Evolutionary conservation across 2,113 vertebrate species (phyloP).

Genomic region (Leiothrix lutea): DNA sequence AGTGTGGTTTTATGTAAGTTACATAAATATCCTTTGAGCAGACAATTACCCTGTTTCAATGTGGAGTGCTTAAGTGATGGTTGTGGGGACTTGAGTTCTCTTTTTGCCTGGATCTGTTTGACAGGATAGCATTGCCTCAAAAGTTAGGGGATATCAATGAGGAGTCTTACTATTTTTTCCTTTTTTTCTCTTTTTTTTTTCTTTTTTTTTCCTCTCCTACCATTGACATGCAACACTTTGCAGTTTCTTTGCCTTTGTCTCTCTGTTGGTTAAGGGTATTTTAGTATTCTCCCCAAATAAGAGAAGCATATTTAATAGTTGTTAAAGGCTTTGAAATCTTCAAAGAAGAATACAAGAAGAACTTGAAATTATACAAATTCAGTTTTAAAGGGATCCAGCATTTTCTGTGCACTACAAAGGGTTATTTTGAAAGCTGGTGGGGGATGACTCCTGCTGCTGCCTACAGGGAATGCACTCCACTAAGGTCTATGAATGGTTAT

Average conservation of each 20-base stretch:
- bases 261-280: background rate
- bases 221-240: background rate
- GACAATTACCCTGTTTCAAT: background rate
- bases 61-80: background rate
- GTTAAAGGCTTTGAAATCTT: background rate
- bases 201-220: accelerated
- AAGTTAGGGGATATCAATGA: background rate
- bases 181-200: background rate
- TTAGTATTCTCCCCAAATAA: background rate
- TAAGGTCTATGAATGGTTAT: background rate
- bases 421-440: background rate
- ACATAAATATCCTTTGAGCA: background rate
- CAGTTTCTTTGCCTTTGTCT: background rate
- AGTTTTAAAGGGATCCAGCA: background rate
- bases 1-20: background rate
- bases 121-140: background rate
- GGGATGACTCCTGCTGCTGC: background rate
- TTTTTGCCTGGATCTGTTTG: background rate
- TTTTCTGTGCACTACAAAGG: background rate
- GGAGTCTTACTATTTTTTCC: background rate
- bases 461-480: background rate
- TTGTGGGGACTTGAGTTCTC: background rate
- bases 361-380: background rate
- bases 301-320: background rate
- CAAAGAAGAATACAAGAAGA: background rate